Percentiles rank a stretch among this genome's conserved stretches.
Evolutionary conservation across 2,113 vertebrate species (phyloP).

Genomic region (Dipodomys stephensi): DNA sequence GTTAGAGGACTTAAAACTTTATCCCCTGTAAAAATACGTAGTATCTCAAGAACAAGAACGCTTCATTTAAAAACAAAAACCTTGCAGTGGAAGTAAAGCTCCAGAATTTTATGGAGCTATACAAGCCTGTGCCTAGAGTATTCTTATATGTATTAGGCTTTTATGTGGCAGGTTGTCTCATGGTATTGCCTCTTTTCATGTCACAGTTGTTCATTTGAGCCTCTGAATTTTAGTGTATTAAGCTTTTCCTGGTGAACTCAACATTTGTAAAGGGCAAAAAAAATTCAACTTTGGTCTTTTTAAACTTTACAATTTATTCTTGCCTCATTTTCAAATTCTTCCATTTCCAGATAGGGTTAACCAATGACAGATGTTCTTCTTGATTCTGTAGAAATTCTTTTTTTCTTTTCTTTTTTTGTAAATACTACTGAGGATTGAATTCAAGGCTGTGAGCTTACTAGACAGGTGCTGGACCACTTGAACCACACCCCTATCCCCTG

Average conservation of each 20-base stretch:
- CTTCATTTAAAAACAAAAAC: not conserved
- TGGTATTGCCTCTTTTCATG: not conserved
- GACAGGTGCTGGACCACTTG: no score
- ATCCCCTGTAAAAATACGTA: not conserved
- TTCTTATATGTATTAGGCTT: not conserved
- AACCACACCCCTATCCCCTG: no score
- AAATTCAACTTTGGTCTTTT: conserved; percentile 15
- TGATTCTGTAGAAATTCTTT: no score
- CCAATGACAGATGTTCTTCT: not conserved
- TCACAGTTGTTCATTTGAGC: not conserved
- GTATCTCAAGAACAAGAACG: conserved; percentile 23
- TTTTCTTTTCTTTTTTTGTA: no score
- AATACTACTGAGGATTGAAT: no score
- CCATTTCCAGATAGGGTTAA: not conserved
- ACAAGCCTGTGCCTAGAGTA: not conserved
- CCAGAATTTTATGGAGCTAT: not conserved
- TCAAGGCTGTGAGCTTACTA: no score
- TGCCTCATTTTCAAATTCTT: conserved; percentile 51
- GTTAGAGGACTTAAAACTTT: not conserved
- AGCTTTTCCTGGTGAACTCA: conserved; percentile 15
- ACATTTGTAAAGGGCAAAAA: not conserved
- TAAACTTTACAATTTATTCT: conserved; percentile 21
- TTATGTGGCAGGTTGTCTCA: not conserved
- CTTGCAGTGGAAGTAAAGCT: not conserved
- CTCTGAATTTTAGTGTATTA: conserved; percentile 39